Base-by-base conservation (phyloP, 2,113 vertebrate species). In the Lepisosteus osseus region DNA sequence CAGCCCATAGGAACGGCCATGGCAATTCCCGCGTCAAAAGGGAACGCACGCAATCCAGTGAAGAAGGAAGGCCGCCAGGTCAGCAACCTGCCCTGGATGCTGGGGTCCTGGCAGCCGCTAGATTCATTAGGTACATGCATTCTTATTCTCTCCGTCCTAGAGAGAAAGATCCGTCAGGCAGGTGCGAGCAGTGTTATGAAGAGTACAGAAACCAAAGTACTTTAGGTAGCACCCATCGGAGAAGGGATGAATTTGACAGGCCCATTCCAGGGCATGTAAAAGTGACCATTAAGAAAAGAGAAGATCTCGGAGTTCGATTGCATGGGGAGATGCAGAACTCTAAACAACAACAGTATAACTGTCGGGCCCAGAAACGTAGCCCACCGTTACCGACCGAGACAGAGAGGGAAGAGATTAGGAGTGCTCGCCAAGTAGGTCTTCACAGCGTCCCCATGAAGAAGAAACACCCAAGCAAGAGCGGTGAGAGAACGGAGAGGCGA, bases 41-140 rank as follows among this genome's bases (percentile, higher is more conserved):
- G 79, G 84, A 88, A 82, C 86, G 83, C 66, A 61, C 78, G 81
- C 83, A 79, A 51, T 84, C 90, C 87, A 81, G 83, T 86, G 89
- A 88, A 91, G 90, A 90, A 88, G 89, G 88, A 86, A 87, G 88
- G 88, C 87, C 85, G 82, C 87, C 86, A 83, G 90, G 89, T 72
- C 77, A 66, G 68, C 80, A 74, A 72, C 80, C 76, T 64, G 73
- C 67, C 75, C 77, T 71, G 82, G 86, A 90, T 83, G 80, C 69
- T 74, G 86, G 79, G 84, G 86, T 82, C 82, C 86, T 88, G 89
- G 89, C 90, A 73, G 89, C 86, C 82, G 90, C 91, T 90, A 90
- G 90, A 85, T 93, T 93, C 79, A 90, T 93, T 92, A 93, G 91
- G 91, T 92, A 92, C 89, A 90, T 93, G 90, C 91, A 93, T 86